phyloP scores from a whole-genome alignment of 2,888 invertebrate genomes.

The Stenotaenia linearis region DNA sequence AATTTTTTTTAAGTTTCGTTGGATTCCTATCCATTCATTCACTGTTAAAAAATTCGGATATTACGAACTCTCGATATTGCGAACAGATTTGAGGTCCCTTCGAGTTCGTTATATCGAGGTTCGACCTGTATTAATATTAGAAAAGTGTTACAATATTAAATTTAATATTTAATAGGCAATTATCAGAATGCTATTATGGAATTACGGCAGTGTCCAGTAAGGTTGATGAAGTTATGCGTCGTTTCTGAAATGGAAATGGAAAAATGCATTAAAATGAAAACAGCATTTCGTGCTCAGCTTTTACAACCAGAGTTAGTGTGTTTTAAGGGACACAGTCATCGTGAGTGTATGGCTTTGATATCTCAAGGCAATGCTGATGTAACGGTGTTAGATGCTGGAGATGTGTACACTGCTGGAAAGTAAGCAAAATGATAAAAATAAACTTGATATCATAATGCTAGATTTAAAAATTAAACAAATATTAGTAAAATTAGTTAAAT shows the following conservation, averaged over 20 bases:
- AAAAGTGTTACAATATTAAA: no score
- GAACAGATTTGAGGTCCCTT: no score
- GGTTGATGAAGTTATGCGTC: conserved; percentile 79
- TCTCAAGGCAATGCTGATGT: conserved; percentile 65
- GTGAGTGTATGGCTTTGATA: conserved; percentile 75
- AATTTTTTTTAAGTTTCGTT: no score
- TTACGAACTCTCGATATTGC: no score
- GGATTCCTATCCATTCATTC: no score
- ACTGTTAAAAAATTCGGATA: no score
- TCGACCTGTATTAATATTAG: no score
- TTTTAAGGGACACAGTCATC: conserved; percentile 69
- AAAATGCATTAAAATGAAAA: conserved; percentile 90
- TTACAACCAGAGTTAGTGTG: conserved; percentile 76
- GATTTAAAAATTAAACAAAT: no score
- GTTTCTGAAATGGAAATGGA: conserved; percentile 83
- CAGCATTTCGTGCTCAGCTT: conserved; percentile 76
- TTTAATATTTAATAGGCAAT: conserved; percentile 45
- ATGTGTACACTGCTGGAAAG: conserved; percentile 75
- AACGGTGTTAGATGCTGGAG: conserved; percentile 85
- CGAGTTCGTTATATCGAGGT: no score
- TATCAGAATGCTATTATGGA: conserved; percentile 65
- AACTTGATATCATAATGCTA: no score
- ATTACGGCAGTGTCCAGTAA: conserved; percentile 75
- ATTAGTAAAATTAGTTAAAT: no score
- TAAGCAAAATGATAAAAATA: conserved; percentile 34